Evolutionary conservation across 2,797 vertebrate genomes (phyloP).

Genomic region (Triplophysa bombifrons): DNA sequence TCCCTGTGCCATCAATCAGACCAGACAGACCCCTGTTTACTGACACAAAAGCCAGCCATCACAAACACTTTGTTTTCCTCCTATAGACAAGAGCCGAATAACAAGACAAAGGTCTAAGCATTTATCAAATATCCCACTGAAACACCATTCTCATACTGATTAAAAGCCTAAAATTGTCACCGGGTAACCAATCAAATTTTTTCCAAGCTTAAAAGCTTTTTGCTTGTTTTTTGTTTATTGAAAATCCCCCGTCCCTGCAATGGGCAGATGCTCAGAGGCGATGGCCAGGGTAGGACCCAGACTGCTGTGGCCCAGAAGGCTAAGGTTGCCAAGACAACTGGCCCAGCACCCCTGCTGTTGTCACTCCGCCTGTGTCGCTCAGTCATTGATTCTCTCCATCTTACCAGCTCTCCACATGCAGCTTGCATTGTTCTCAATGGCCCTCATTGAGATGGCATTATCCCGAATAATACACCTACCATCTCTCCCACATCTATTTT

Average conservation of each 20-base stretch:
- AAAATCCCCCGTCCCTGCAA: constrained; percentile 67
- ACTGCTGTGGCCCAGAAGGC: constrained; percentile 72
- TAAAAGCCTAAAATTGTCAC: constrained; percentile 65
- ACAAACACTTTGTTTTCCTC: constrained; percentile 45
- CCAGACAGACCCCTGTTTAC: constrained; percentile 37
- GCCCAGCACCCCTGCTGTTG: constrained; percentile 70
- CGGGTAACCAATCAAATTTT: constrained; percentile 43
- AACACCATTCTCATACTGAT: constrained; percentile 71
- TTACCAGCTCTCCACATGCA: constrained; percentile 70
- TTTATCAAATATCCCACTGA: constrained; percentile 73
- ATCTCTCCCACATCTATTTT: constrained; percentile 29
- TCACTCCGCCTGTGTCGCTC: constrained; percentile 70
- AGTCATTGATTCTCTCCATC: constrained; percentile 76
- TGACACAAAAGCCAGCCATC: constrained; percentile 44
- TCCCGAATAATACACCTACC: constrained; percentile 45
- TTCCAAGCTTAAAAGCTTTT: constrained; percentile 49
- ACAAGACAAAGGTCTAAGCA: constrained; percentile 62
- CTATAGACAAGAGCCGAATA: constrained; percentile 42
- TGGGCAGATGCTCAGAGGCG: constrained; percentile 74
- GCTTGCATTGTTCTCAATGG: constrained; percentile 66
- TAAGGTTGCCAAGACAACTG: constrained; percentile 74
- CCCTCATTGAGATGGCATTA: constrained; percentile 51
- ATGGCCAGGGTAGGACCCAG: constrained; percentile 67
- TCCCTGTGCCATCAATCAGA: constrained; percentile 70
- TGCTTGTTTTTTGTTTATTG: constrained; percentile 51